Evolutionary conservation across 2,797 vertebrate species (phyloP).

Genomic region (Danio aesculapii): DNA sequence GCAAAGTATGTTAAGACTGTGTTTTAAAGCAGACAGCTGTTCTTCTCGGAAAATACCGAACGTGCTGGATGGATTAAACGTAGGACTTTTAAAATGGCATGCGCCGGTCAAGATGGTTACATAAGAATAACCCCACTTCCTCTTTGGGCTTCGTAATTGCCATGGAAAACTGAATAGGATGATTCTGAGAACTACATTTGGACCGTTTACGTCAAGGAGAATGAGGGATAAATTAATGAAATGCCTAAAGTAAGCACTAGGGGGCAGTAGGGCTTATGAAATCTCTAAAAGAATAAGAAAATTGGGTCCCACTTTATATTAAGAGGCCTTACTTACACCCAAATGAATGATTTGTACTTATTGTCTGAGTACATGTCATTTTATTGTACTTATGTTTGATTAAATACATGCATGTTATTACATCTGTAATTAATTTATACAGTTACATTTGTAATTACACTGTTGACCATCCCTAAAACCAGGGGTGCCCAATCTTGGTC

Average conservation of each 20-base stretch:
- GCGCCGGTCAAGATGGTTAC: background rate
- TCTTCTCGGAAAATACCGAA: conserved; percentile 21
- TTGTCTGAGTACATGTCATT: no score
- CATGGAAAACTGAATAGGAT: conserved; percentile 33
- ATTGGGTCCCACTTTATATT: no score
- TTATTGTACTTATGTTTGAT: no score
- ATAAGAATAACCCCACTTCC: background rate
- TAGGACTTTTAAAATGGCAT: background rate
- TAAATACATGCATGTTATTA: no score
- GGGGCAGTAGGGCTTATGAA: conserved; percentile 66
- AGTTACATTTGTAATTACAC: no score
- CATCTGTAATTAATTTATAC: no score
- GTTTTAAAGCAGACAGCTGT: background rate
- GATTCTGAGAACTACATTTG: conserved; percentile 5
- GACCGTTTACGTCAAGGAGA: conserved; percentile 19
- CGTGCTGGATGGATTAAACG: background rate
- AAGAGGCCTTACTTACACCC: no score
- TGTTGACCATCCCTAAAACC: no score
- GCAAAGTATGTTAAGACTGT: conserved; percentile 19
- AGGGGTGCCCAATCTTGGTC: no score
- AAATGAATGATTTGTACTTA: no score
- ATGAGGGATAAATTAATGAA: conserved; percentile 12
- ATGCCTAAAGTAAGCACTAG: conserved; percentile 65
- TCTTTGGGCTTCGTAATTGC: conserved; percentile 1
- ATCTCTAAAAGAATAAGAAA: conserved; percentile 12